phyloP scores from a whole-genome alignment of 2,113 vertebrate genomes.

The Forbesichthys agassizii region DNA sequence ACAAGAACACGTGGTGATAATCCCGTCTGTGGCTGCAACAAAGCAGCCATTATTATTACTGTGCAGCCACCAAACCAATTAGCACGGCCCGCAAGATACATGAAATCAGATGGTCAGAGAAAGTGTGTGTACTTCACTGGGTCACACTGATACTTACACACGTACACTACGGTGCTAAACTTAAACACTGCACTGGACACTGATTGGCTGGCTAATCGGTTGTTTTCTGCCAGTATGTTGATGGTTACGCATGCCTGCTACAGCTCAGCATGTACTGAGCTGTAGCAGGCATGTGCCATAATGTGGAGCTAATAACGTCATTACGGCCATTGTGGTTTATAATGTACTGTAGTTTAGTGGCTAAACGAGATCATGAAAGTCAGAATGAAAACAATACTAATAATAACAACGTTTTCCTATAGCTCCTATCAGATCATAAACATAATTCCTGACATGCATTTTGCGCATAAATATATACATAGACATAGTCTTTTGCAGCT shows the following conservation, averaged over 20 bases:
- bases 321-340: no score
- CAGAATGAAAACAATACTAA: neutral
- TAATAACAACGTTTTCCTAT: neutral
- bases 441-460: no score
- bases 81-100: slow-evolving; percentile 26
- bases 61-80: slow-evolving; percentile 48
- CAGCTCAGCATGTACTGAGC: no score
- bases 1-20: slow-evolving; percentile 54
- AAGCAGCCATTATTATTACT: slow-evolving; percentile 34
- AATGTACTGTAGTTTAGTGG: no score
- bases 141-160: neutral
- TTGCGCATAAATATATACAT: no score
- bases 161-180: neutral
- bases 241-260: no score
- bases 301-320: no score
- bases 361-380: no score
- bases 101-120: slow-evolving; percentile 23
- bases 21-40: slow-evolving; percentile 39
- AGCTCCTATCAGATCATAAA: no score
- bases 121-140: slow-evolving; percentile 23
- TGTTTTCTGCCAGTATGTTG: neutral
- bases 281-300: no score
- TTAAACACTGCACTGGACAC: neutral
- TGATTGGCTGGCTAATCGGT: no score
- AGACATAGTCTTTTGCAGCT: no score